Conservation (phyloP, 2,113 vertebrate species). For the Phoxinus phoxinus region DNA sequence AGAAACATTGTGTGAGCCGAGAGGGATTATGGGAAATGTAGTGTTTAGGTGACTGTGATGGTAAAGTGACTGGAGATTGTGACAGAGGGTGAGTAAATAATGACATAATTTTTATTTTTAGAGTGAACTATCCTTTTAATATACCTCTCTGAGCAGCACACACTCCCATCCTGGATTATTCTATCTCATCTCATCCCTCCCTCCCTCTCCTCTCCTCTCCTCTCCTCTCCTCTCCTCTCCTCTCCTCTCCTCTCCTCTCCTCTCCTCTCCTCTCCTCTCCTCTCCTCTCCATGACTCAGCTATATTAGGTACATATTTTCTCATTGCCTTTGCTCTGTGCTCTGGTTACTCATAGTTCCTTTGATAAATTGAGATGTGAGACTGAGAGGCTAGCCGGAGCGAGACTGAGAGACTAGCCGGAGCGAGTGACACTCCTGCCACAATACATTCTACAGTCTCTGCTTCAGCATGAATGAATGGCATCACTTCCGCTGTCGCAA, state of each 20-base stretch:
- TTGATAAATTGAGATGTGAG: slow-evolving; percentile 13
- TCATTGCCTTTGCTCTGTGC: not conserved
- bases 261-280: too few relatives aligned
- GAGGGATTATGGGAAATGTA: too few relatives aligned
- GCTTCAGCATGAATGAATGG: not conserved
- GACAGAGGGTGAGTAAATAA: not conserved
- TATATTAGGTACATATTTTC: slow-evolving; percentile 24
- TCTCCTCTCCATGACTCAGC: slow-evolving; percentile 3
- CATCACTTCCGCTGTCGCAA: not conserved
- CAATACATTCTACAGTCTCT: not conserved
- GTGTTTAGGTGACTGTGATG: too few relatives aligned
- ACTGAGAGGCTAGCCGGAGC: not conserved
- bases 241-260: too few relatives aligned
- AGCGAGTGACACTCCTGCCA: not conserved
- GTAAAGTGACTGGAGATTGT: too few relatives aligned
- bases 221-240: not conserved
- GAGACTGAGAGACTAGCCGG: not conserved
- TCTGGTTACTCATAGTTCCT: slow-evolving; percentile 13
- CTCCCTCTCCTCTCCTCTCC: too few relatives aligned
- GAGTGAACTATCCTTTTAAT: not conserved
- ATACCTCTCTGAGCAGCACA: not conserved
- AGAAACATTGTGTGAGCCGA: too few relatives aligned
- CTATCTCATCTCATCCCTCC: too few relatives aligned
- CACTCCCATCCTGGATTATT: not conserved
- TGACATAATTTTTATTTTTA: not conserved